phyloP scores from a whole-genome alignment of 2,888 invertebrate genomes.

The Deilephila elpenor region DNA sequence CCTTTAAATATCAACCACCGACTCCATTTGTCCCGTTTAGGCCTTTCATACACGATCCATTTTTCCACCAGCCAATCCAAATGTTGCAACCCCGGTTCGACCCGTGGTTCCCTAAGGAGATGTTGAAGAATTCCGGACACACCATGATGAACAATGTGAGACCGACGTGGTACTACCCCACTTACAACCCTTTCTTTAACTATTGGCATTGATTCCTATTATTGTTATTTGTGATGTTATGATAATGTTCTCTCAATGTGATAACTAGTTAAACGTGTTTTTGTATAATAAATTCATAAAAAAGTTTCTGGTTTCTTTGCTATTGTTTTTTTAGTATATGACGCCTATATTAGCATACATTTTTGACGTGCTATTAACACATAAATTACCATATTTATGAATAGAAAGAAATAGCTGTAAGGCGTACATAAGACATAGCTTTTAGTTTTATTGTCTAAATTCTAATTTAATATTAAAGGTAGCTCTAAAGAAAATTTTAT shows the following conservation, averaged over 20 bases:
- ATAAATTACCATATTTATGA: not conserved
- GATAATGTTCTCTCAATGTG: constrained; percentile 19
- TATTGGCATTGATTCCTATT: constrained; percentile 48
- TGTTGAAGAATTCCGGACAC: constrained; percentile 48
- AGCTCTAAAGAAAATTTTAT: no score
- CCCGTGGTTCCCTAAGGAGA: constrained; percentile 51
- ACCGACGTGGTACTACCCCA: constrained; percentile 57
- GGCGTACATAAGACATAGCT: not conserved
- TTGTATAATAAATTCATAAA: constrained; percentile 11
- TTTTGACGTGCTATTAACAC: constrained; percentile 2
- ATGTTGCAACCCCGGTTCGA: constrained; percentile 45
- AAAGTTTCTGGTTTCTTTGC: not conserved
- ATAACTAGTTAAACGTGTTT: constrained; percentile 24
- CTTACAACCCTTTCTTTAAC: constrained; percentile 58
- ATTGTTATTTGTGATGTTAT: constrained; percentile 8
- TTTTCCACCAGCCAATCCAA: constrained; percentile 44
- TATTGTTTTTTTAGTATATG: constrained; percentile 7
- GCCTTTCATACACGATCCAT: constrained; percentile 37
- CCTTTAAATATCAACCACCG: constrained; percentile 38
- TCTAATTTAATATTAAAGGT: no score
- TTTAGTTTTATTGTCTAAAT: not conserved
- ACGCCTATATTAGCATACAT: constrained; percentile 6
- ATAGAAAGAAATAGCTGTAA: not conserved
- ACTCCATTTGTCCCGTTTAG: constrained; percentile 43
- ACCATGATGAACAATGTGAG: constrained; percentile 45